A percentile compares a stretch with the other conserved stretches of the same genome.
Conservation (phyloP, 2,113 vertebrate genomes). For the Holacanthus passer region DNA sequence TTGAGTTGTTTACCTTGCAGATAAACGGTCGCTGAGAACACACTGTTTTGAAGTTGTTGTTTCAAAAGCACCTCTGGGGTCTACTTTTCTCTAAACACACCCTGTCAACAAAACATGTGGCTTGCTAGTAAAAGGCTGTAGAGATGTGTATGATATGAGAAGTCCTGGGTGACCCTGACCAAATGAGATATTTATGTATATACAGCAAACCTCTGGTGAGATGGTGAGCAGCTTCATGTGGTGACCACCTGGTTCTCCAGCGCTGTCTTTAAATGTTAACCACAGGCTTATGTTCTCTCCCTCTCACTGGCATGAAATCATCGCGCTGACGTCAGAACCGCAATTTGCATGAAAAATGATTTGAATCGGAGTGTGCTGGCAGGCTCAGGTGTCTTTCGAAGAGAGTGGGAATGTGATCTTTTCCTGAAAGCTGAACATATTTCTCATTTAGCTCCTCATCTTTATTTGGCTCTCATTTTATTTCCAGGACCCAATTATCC, state of each 20-base stretch:
- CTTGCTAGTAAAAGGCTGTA: background rate
- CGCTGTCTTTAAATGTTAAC: slow-evolving; percentile 11
- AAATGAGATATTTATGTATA: background rate
- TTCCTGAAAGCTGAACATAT: slow-evolving; percentile 1
- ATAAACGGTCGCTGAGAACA: slow-evolving; percentile 23
- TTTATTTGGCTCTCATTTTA: slow-evolving; percentile 56
- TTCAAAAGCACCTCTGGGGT: slow-evolving; percentile 6
- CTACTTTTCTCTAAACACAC: slow-evolving; percentile 10
- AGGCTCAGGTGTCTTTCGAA: slow-evolving; percentile 17
- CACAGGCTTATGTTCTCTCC: background rate
- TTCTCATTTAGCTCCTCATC: slow-evolving; percentile 45
- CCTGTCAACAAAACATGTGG: slow-evolving; percentile 11
- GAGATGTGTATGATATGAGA: no score
- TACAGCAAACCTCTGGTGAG: background rate
- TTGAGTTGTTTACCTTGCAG: slow-evolving; percentile 51
- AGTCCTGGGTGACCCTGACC: background rate
- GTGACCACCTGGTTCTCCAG: slow-evolving; percentile 18
- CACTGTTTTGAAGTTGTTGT: slow-evolving; percentile 25
- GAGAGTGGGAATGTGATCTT: background rate
- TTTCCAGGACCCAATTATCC: slow-evolving; percentile 66
- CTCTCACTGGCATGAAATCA: background rate
- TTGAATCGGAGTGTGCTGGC: slow-evolving; percentile 37
- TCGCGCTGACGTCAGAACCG: background rate
- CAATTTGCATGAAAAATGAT: slow-evolving; percentile 46
- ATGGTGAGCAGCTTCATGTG: background rate